A percentile compares a stretch with the other conserved stretches of the same genome.
Conservation (phyloP, 2,797 vertebrate genomes). For the Silurus aristotelis region DNA sequence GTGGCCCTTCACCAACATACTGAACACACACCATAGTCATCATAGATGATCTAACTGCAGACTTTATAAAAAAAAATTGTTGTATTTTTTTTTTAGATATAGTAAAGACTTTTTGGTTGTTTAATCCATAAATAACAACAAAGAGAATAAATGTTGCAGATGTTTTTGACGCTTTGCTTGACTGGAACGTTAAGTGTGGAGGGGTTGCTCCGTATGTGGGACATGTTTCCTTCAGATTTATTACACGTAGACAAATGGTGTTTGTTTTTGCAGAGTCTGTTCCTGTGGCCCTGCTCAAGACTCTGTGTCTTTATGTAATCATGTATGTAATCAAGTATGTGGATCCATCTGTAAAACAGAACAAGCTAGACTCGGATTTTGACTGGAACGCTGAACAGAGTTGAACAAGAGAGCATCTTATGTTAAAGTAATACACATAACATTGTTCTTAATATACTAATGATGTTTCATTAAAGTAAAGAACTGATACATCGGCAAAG, state of each 20-base stretch:
- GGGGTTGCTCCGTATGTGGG: conserved; percentile 34
- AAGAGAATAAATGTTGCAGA: neutral
- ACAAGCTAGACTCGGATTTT: neutral
- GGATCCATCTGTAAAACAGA: neutral
- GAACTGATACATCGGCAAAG: neutral
- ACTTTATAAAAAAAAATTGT: neutral
- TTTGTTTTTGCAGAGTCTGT: conserved; percentile 52
- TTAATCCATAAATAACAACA: conserved; percentile 28
- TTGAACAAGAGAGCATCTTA: neutral
- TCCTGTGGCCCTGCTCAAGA: conserved; percentile 43
- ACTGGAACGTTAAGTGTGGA: conserved; percentile 35
- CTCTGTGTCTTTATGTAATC: conserved; percentile 32
- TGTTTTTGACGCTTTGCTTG: neutral
- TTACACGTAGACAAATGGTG: conserved; percentile 55
- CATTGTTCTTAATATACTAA: neutral
- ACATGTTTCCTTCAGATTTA: conserved; percentile 49
- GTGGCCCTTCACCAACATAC: neutral
- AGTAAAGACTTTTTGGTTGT: neutral
- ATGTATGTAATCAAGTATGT: neutral
- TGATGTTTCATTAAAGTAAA: neutral
- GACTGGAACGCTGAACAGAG: too few relatives aligned
- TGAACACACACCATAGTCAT: neutral
- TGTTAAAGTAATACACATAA: neutral
- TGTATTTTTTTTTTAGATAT: neutral
- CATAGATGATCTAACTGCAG: neutral